Conservation (phyloP, 2,113 vertebrate species). For the Xenopus tropicalis region UCB_Xtro_10.0 CM004443.2:74017001-74017500, state of each 20-base stretch:
- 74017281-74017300: constrained; percentile 14
- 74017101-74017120: constrained; percentile 34
- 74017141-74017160: constrained; percentile 25
- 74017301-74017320: constrained; percentile 4
- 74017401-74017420: too few species aligned
- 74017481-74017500: too few species aligned
- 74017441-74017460: too few species aligned
- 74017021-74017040: constrained; percentile 5
- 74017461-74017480: too few species aligned
- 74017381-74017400: too few species aligned
- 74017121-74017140: constrained; percentile 35
- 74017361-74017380: too few species aligned
- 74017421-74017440: too few species aligned
- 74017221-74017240: constrained; percentile 37
- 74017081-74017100: constrained; percentile 35
- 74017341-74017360: too few species aligned
- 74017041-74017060: constrained; percentile 31
- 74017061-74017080: constrained; percentile 36
- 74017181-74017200: constrained; percentile 31
- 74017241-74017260: constrained; percentile 35
- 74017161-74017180: constrained; percentile 26
- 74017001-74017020: constrained; percentile 5
- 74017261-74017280: constrained; percentile 12
- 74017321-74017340: neutral
- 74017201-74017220: constrained; percentile 28